Conservation (phyloP, 23 tunicate genomes). For the Corella eumyota region DNA sequence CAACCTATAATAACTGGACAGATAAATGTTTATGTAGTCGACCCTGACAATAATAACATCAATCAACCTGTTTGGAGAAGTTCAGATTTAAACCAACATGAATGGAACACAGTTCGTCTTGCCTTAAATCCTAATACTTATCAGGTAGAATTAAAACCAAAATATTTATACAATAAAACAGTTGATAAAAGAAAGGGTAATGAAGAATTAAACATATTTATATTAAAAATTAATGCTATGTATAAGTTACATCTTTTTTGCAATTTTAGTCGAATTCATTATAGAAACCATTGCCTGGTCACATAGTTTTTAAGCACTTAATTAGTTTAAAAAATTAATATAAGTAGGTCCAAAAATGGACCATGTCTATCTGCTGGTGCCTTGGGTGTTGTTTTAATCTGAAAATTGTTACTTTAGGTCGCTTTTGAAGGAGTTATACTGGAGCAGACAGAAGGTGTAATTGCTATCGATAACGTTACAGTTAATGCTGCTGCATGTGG, state of each 20-base stretch:
- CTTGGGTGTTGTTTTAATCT: too few relatives aligned
- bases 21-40: conserved; percentile 51
- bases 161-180: too few relatives aligned
- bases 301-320: conserved; percentile 2
- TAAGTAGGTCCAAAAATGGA: neutral
- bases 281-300: too few relatives aligned
- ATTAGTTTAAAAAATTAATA: neutral
- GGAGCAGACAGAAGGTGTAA: conserved; percentile 17
- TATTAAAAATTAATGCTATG: too few relatives aligned
- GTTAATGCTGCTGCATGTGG: conserved; percentile 60
- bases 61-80: conserved; percentile 66
- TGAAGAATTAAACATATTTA: too few relatives aligned
- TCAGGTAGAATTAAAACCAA: too few relatives aligned
- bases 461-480: conserved; percentile 48
- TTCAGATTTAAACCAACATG: conserved; percentile 3
- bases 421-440: conserved; percentile 64
- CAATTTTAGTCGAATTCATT: too few relatives aligned
- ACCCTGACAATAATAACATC: conserved; percentile 7
- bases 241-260: too few relatives aligned
- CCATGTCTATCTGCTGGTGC: neutral
- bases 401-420: conserved; percentile 9
- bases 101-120: conserved; percentile 66
- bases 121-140: conserved; percentile 72
- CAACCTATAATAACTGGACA: conserved; percentile 3
- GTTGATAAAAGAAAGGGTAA: too few relatives aligned